Percentiles rank a stretch among this genome's conserved stretches.
Evolutionary conservation across 2,113 vertebrate genomes (phyloP).

Genomic region (Scatophagus argus): DNA sequence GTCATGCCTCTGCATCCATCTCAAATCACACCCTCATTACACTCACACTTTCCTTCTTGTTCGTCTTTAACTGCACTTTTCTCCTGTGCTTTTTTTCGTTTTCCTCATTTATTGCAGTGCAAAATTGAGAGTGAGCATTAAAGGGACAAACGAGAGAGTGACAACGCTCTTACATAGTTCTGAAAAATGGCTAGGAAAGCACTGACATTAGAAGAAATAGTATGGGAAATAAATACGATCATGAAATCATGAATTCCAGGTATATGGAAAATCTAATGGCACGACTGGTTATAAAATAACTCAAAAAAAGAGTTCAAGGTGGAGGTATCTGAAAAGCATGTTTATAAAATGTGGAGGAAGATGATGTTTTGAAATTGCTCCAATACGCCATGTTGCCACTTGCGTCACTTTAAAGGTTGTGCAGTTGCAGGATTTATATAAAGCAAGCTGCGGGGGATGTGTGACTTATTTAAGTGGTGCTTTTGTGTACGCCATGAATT

Average conservation of each 20-base stretch:
- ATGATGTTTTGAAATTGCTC: constrained; percentile 23
- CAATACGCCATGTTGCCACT: constrained; percentile 2
- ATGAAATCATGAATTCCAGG: not conserved
- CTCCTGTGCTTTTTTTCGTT: too few relatives aligned
- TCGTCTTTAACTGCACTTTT: not conserved
- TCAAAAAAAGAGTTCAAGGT: not conserved
- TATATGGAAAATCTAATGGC: too few relatives aligned
- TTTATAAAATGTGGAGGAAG: constrained; percentile 17
- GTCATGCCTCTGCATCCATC: constrained; percentile 3
- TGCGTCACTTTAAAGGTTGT: constrained; percentile 40
- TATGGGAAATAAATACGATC: not conserved
- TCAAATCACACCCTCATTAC: constrained; percentile 20
- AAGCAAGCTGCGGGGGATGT: constrained; percentile 27
- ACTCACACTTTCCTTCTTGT: not conserved
- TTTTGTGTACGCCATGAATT: constrained; percentile 1
- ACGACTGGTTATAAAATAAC: not conserved
- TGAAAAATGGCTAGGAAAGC: not conserved
- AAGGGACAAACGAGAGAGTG: not conserved
- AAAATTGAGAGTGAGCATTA: not conserved
- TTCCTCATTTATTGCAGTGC: not conserved
- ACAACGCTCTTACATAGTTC: constrained; percentile 25
- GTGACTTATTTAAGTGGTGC: constrained; percentile 19
- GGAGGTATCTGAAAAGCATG: not conserved
- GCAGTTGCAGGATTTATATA: constrained; percentile 29
- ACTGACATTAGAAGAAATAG: not conserved